Evolutionary conservation across 1,140 invertebrate species (phyloP), one percentile per base, ranked within the genome.

Genomic region (Drosophila truncata): DNA sequence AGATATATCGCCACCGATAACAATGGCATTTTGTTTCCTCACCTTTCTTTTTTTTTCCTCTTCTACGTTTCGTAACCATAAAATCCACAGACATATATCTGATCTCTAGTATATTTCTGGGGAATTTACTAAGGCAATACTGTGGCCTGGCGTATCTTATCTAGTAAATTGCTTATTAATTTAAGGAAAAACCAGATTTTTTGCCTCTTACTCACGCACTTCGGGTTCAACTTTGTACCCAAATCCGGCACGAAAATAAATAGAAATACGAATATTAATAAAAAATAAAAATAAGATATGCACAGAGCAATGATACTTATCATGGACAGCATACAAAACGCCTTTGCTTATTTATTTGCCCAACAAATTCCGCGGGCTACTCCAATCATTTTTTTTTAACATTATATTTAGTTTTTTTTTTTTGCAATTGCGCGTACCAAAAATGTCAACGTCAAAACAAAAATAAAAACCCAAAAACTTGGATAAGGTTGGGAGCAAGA

Each of bases 341-440:
- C 61, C 33, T 37, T 64, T 62, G 67, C 50, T 65, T 62, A 59
- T 84, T 80, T 80, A 85, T 81, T 70, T 81, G 54, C 60, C 37
- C 61, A 78, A 57, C 64, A 57, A 69, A 85, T 86, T 67, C 69
- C 82, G 37, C 65, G 59, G 69, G 44, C 29, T 41, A 35, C 57
- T 73, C 54, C 54, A 82, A 37, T 76, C 62, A 42, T 47, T 76
- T 46, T 76, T 46, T 47, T 47, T 67, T 67, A 20, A 54, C 41
- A 49, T 59, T 49, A 41, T 46, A 70, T 46, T 59, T 72, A 59
- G 41, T n/a, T n/a, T n/a, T n/a, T n/a, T 58, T 81, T 63, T 41
- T 70, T 75, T 83, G 80, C 67, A 77, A 80, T 70, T 73, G 64
- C 60, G 66, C 80, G 64, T 73, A 73, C 41, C 71, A 74, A 66